Evolutionary conservation across 1,140 invertebrate genomes (phyloP).

Genomic region (Cyclina sinensis): DNA sequence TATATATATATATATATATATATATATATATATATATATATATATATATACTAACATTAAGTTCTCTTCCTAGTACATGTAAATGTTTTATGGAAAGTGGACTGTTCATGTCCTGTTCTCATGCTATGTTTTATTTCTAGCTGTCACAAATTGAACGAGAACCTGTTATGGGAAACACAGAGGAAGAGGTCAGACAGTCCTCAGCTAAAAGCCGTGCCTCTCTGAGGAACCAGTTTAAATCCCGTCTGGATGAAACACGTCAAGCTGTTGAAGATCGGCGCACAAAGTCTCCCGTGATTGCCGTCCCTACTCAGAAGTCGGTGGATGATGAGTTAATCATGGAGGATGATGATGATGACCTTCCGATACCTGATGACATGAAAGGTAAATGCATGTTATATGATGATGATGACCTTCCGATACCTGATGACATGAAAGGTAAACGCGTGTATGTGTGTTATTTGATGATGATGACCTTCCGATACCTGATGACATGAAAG

Average conservation of each 20-base stretch:
- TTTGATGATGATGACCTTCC: too few relatives aligned
- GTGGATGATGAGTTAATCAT: slow-evolving; percentile 79
- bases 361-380: slow-evolving; percentile 74
- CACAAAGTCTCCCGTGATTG: slow-evolving; percentile 79
- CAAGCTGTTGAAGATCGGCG: slow-evolving; percentile 78
- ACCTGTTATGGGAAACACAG: slow-evolving; percentile 57
- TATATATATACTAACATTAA: background rate
- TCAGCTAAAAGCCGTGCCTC: slow-evolving; percentile 79
- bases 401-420: too few relatives aligned
- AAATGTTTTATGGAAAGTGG: too few relatives aligned
- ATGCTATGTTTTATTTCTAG: slow-evolving; percentile 32
- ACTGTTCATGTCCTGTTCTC: background rate
- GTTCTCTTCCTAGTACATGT: too few relatives aligned
- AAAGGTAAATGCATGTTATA: slow-evolving; percentile 77
- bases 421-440: too few relatives aligned
- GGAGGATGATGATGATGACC: slow-evolving; percentile 80
- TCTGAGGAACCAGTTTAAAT: slow-evolving; percentile 76
- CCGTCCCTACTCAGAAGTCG: slow-evolving; percentile 77
- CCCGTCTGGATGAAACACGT: slow-evolving; percentile 77
- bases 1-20: too few relatives aligned
- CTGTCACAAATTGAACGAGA: slow-evolving; percentile 62
- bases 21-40: too few relatives aligned
- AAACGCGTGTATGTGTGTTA: too few relatives aligned
- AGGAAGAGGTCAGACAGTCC: slow-evolving; percentile 70
- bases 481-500: too few relatives aligned